phyloP scores from a whole-genome alignment of 2,888 invertebrate species.

The Mycalesis mineus region DNA sequence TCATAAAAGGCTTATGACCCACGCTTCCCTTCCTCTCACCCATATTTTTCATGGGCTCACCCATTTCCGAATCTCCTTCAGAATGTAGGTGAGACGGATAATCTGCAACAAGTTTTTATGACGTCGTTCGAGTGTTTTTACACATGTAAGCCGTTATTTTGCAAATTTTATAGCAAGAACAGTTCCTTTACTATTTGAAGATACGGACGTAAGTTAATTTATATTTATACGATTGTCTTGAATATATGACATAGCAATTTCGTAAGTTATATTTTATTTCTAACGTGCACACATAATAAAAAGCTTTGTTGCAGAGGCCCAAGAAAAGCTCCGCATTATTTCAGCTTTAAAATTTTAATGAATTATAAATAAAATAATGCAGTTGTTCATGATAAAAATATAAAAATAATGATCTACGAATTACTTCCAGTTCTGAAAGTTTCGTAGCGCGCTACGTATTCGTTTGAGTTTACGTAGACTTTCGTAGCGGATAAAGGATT shows the following conservation, averaged over 20 bases:
- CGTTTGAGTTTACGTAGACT: too few species aligned
- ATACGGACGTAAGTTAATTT: constrained; percentile 13
- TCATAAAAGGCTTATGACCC: constrained; percentile 69
- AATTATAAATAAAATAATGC: too few species aligned
- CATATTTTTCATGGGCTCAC: constrained; percentile 65
- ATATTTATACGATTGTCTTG: too few species aligned
- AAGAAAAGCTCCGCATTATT: too few species aligned
- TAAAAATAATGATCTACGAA: too few species aligned
- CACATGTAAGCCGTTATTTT: constrained; percentile 30
- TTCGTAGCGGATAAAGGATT: background rate
- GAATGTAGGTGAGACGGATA: constrained; percentile 41
- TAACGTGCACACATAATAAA: too few species aligned
- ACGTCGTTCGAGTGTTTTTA: constrained; percentile 30
- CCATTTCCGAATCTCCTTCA: constrained; percentile 59
- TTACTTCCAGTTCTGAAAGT: background rate
- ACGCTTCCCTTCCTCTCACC: constrained; percentile 58
- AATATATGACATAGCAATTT: too few species aligned
- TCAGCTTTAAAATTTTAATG: too few species aligned
- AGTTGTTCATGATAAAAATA: too few species aligned
- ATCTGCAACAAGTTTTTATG: constrained; percentile 36
- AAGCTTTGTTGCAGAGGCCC: too few species aligned
- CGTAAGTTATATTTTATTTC: too few species aligned
- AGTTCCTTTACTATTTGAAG: constrained; percentile 26
- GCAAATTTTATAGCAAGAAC: constrained; percentile 27
- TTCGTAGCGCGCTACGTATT: background rate